Base-by-base conservation (phyloP, 2,888 invertebrate species). In the Campoplex nolae region DNA sequence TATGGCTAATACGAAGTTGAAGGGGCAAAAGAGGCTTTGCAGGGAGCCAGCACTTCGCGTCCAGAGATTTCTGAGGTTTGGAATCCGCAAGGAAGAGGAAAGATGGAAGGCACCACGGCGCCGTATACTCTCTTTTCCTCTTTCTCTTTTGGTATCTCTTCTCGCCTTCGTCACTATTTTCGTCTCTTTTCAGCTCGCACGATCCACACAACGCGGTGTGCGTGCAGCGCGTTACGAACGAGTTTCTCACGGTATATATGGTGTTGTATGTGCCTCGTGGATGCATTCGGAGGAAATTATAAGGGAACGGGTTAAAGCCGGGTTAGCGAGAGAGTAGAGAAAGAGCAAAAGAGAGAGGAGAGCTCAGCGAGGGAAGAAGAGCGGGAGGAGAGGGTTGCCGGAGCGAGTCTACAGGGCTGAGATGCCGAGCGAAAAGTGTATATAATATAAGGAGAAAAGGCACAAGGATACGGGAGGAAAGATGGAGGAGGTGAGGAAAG, bases 261-360 rank as follows among this genome's bases (percentile, higher is more conserved):
- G 76, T 76, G 83, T 70, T 79, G 79, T 83, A 76, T 83, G 71
- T 84, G 87, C 84, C 87, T 79, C 83, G 76, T 83, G 83, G 87
- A 88, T 93, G 92, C 93, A 93, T 93, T 93, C 92, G 92, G 88
- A 92, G 92, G 91, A 93, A 93, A 93, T 93, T 93, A 93, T 93
- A 93, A 93, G 92, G 93, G 93, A 93, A 91, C 90, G 92, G 91
- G 93, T 93, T 92, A 92, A 92, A 91, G 90, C 83, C 90, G 89
- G 92, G 91, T 91, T 91, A 90, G 88, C 89, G 88, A 83, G 88
- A 89, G 86, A 71, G 65, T 56, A 71, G 54, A 62, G 68, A 54
- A 78, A 75, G 68, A 79, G 23, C 23, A 23, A 23, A 23, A 23
- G 23, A 23, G 75, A 51, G 83, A 77, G 74, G 71, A 80, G 75